Base-by-base conservation (phyloP, 2,113 vertebrate genomes). In the Caretta caretta region DNA sequence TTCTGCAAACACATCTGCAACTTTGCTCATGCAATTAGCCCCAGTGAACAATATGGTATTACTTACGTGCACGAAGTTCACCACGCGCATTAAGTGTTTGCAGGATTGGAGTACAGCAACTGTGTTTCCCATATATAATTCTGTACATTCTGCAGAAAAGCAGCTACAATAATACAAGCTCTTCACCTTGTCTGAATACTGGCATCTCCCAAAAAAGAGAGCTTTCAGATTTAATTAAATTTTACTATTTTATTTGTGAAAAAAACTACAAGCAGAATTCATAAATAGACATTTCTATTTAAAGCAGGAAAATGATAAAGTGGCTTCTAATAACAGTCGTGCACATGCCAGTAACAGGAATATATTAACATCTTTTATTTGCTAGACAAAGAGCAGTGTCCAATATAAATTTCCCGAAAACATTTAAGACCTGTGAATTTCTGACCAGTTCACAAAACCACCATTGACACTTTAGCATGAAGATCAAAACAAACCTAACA, bases 211-310 rank as follows among this genome's bases (percentile, higher is more conserved):
- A 97, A 97, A 94, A 96, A 98, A 96, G 96, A 97, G 97, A 97
- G 97, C 96, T 98, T 98, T 94, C 97, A 98, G 95, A 95, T 97
- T 95, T 97, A 97, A 97, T 98, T 99, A 99, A 99, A 99, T 99
- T 99, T 99, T 99, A 99, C 99, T 99, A 99, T 99, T 99, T 99
- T 99, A 99, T 99, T 99, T 99, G 99, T 99, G 99, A 99, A 99
- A 99, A 69, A 99, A 99, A 99, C 99, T 99, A 99, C 99, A 99
- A 99, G 99, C 99, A 99, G 99, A 99, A 99, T 99, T 99, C 99
- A 99, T 99, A 99, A 99, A 99, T 99, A 99, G 99, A 99, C 99
- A 99, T 99, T 99, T 99, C 99, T 99, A 99, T 99, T 99, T 99
- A 99, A 99, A 99, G 99, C 99, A 98, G 98, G 98, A 98, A 99